A percentile compares a stretch with the other conserved stretches of the same genome.
phyloP scores from a whole-genome alignment of 2,888 invertebrate genomes.

The Meteorus colon region DNA sequence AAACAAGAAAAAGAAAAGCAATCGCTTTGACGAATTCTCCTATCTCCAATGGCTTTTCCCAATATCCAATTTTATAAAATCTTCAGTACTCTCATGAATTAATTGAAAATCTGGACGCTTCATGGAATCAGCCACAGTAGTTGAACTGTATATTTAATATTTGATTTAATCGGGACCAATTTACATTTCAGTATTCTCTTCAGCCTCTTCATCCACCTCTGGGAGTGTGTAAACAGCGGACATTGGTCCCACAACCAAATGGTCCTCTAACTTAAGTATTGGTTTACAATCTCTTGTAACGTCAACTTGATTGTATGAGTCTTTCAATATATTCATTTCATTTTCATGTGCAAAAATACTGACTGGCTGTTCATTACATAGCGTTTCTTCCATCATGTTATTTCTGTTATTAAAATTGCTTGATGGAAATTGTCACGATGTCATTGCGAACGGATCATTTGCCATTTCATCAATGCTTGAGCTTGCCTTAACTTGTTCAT shows the following conservation, averaged over 20 bases:
- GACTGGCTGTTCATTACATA: slow-evolving; percentile 67
- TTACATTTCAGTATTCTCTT: slow-evolving; percentile 72
- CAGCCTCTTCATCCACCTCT: slow-evolving; percentile 70
- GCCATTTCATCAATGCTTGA: slow-evolving; percentile 80
- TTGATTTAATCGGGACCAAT: slow-evolving; percentile 25
- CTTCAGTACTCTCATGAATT: not conserved
- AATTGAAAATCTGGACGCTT: not conserved
- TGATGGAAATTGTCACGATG: slow-evolving; percentile 83
- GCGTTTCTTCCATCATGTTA: slow-evolving; percentile 66
- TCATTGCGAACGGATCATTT: slow-evolving; percentile 80
- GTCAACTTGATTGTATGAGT: slow-evolving; percentile 71
- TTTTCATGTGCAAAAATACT: slow-evolving; percentile 71
- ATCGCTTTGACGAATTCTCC: no score
- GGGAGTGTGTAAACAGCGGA: slow-evolving; percentile 70
- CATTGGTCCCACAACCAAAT: slow-evolving; percentile 59
- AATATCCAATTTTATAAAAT: not conserved
- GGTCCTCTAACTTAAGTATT: slow-evolving; percentile 70
- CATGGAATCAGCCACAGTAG: not conserved
- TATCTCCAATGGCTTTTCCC: not conserved
- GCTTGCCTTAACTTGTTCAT: slow-evolving; percentile 78
- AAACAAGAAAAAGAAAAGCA: no score
- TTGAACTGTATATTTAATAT: not conserved
- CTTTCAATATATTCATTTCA: slow-evolving; percentile 71
- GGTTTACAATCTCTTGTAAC: slow-evolving; percentile 71
- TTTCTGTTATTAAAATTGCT: slow-evolving; percentile 69